phyloP scores from a whole-genome alignment of 2,113 vertebrate species.

The Sylvietta virens region DNA sequence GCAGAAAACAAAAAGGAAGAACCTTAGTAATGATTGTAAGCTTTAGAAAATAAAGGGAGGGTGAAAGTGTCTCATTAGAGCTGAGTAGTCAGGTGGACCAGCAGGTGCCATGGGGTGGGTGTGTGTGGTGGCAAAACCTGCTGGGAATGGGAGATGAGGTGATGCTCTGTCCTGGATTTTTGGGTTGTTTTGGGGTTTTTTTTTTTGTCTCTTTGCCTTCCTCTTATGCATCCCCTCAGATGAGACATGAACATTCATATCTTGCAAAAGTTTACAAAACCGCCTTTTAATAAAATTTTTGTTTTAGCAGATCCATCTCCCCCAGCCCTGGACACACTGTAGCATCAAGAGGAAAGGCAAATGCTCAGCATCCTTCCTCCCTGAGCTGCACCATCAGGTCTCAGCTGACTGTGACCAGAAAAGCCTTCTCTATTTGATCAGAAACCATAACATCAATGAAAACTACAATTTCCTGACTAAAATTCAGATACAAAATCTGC shows the following conservation, averaged over 20 bases:
- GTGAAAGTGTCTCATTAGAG: neutral
- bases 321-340: fast-evolving
- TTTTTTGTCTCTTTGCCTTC: neutral
- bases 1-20: neutral
- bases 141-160: neutral
- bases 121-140: neutral
- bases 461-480: neutral
- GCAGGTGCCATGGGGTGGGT: fast-evolving
- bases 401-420: neutral
- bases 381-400: neutral
- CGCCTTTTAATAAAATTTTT: neutral
- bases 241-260: neutral
- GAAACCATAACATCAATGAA: neutral
- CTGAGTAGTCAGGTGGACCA: neutral
- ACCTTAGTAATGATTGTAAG: neutral
- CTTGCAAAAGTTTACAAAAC: neutral
- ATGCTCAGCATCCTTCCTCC: neutral
- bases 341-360: neutral
- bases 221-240: neutral
- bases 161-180: neutral
- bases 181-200: fast-evolving
- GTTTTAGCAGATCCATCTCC: neutral
- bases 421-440: neutral
- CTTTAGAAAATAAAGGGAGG: neutral
- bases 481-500: neutral